Conservation (phyloP, 2,888 invertebrate genomes). For the Ischnura elegans region DNA sequence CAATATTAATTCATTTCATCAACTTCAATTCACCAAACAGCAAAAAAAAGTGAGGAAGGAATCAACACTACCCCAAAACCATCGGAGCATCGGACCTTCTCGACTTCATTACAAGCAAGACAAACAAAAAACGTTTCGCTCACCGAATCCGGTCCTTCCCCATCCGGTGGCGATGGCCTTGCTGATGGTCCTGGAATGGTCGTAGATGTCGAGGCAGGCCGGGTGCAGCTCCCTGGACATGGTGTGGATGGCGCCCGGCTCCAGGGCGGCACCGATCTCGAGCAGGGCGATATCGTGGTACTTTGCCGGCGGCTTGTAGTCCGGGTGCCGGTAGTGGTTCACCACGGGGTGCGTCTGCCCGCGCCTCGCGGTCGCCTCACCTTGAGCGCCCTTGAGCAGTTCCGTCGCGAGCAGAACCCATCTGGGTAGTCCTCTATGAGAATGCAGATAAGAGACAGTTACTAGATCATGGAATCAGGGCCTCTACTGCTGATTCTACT, state of each 20-base stretch:
- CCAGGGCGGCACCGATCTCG: conserved; percentile 24
- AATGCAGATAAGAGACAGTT: too few relatives aligned
- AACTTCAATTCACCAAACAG: background rate
- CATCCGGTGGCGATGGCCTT: conserved; percentile 72
- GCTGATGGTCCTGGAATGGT: conserved; percentile 59
- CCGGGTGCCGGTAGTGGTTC: background rate
- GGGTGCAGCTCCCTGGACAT: background rate
- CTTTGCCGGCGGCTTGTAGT: conserved; percentile 39
- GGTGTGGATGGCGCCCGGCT: background rate
- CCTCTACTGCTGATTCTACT: too few relatives aligned
- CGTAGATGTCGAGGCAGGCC: conserved; percentile 52
- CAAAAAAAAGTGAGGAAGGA: background rate
- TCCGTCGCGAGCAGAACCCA: conserved; percentile 50
- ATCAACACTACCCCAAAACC: too few relatives aligned
- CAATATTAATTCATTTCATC: too few relatives aligned
- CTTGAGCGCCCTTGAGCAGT: background rate
- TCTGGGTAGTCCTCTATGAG: background rate
- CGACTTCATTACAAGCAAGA: background rate
- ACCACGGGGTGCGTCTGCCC: conserved; percentile 40
- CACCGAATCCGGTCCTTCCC: conserved; percentile 72
- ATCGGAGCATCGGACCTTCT: background rate
- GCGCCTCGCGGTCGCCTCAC: background rate
- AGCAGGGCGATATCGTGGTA: conserved; percentile 46
- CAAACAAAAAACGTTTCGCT: conserved; percentile 47
- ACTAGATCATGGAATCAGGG: too few relatives aligned